Evolutionary conservation across 2,888 invertebrate genomes (phyloP), one percentile per base, ranked within the genome.

Genomic region (Hypomecis atomaria): DNA sequence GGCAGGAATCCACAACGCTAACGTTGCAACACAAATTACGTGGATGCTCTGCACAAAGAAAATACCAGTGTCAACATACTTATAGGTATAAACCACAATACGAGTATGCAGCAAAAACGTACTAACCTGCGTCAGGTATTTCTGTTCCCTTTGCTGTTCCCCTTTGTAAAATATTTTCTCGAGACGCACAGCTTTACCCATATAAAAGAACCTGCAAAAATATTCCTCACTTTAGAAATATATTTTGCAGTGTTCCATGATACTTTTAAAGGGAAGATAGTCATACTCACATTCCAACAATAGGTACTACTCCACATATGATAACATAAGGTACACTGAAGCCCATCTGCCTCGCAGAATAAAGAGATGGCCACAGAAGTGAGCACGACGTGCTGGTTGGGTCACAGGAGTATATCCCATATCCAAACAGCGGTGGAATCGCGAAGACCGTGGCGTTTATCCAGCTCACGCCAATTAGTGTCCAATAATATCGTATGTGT

Each of bases 1-100:
- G n/a, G 92, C 87, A 3, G 94, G 94, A 23, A 91, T 81, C 94
- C 94, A 94, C 42, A 93, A 74, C 45, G 92, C 85, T 70, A 93
- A 75, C 33, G 93, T 91, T 43, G 87, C 78, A 6, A 90, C 81
- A 50, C 85, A 84, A 44, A 92, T 71, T 10, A 85, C 82, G 65
- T 90, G 87, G 2, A 91, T 73, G 72, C 90, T 91, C 93, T 94
- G 73, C 9, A 71, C 71, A 57, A 45, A 44, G 64, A 42, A 40
- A 52, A 57, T 38, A 48, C 9, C 6, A 50, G 8, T 0, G 2
- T 47, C n/a, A 37, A 56, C 47, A 47, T 38, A 8, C 10, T n/a
- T 38, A 33, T n/a, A 43, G 7, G n/a, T n/a, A 23, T 23, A 0
- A 40, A 52, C 33, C 43, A 11, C 6, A 34, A 36, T 40, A 13